phyloP scores from a whole-genome alignment of 1,140 invertebrate species.

The Pachypeltis micranthus region DNA sequence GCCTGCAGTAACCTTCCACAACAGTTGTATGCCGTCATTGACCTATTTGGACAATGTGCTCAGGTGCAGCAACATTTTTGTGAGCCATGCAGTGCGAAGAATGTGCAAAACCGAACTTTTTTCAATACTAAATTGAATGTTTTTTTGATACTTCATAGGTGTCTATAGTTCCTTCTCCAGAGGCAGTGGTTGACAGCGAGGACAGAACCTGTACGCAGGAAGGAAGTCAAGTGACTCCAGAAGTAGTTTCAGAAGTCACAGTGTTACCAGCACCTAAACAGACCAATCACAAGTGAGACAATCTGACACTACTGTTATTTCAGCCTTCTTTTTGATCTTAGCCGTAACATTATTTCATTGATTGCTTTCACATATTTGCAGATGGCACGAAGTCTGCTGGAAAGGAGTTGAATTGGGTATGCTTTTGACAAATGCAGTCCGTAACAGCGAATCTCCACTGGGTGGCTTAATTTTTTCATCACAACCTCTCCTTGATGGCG shows the following conservation, averaged over 20 bases:
- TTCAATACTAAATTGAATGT: too few relatives aligned
- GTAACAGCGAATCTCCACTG: constrained; percentile 47
- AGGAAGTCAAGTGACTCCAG: not conserved
- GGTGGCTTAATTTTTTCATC: constrained; percentile 63
- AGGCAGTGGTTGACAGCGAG: not conserved
- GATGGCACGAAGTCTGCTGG: constrained; percentile 16
- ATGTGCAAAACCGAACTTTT: too few relatives aligned
- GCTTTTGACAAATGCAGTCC: constrained; percentile 42
- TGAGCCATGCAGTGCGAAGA: too few relatives aligned
- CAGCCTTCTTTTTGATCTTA: too few relatives aligned
- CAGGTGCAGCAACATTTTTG: constrained; percentile 52
- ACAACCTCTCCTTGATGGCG: constrained; percentile 54
- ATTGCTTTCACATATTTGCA: too few relatives aligned
- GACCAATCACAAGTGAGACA: constrained; percentile 23
- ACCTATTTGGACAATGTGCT: constrained; percentile 87
- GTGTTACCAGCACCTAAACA: constrained; percentile 34
- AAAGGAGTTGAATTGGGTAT: constrained; percentile 40
- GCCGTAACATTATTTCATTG: too few relatives aligned
- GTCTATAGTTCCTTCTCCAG: not conserved
- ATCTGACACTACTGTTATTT: too few relatives aligned
- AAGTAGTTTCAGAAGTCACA: not conserved
- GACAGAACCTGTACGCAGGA: not conserved
- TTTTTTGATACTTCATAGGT: not conserved
- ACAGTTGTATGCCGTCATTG: constrained; percentile 85
- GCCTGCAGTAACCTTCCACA: constrained; percentile 71